A percentile compares a stretch with the other conserved stretches of the same genome.
phyloP scores from a whole-genome alignment of 2,797 vertebrate species.

The Syndactyla subalaris region DNA sequence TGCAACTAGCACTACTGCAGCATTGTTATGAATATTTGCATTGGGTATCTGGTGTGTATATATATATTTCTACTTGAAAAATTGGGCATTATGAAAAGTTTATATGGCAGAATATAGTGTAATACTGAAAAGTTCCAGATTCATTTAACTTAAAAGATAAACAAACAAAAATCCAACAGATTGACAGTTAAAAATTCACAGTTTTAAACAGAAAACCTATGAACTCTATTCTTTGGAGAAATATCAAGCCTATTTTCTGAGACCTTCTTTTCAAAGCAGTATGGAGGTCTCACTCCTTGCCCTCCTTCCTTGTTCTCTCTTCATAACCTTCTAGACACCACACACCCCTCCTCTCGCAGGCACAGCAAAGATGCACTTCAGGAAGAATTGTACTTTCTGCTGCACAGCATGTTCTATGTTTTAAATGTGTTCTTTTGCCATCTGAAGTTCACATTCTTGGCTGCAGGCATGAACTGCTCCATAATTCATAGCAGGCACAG shows the following conservation, averaged over 20 bases:
- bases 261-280: not conserved
- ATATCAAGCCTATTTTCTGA: not conserved
- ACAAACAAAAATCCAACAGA: not conserved
- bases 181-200: not conserved
- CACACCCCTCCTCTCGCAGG: not conserved
- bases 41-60: not conserved
- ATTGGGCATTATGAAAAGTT: not conserved
- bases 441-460: not conserved
- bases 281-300: not conserved
- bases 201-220: not conserved
- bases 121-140: not conserved
- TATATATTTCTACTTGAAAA: not conserved
- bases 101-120: not conserved
- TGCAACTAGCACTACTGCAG: not conserved
- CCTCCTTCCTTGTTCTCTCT: not conserved
- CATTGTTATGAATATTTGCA: not conserved
- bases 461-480: not conserved
- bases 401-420: not conserved
- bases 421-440: not conserved
- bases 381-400: not conserved
- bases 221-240: not conserved
- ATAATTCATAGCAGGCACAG: not conserved
- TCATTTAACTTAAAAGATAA: not conserved
- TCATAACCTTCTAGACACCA: not conserved
- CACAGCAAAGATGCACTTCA: not conserved